Evolutionary conservation across 2,888 invertebrate genomes (phyloP).

Genomic region (Alloplasta piceator): DNA sequence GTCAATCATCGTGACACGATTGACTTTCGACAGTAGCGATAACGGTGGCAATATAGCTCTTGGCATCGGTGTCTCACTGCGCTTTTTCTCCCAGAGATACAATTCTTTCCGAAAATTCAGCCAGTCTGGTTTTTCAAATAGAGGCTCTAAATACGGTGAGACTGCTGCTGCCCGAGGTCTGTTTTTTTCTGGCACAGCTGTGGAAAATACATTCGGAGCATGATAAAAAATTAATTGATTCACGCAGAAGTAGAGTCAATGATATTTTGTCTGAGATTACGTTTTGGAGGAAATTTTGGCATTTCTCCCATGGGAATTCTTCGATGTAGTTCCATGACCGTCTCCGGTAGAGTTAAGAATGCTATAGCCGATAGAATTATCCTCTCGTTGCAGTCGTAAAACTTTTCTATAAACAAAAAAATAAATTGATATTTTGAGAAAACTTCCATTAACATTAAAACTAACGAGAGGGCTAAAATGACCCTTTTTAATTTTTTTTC

Average conservation of each 20-base stretch:
- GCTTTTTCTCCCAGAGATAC: conserved; percentile 71
- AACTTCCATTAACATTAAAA: too few relatives aligned
- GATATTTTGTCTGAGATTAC: conserved; percentile 68
- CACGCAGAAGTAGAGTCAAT: too few relatives aligned
- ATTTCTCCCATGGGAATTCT: conserved; percentile 72
- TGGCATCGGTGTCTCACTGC: conserved; percentile 70
- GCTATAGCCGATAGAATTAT: conserved; percentile 80
- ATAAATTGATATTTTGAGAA: not conserved
- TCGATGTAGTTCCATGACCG: conserved; percentile 74
- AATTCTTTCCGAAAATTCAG: conserved; percentile 66
- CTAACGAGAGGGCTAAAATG: too few relatives aligned
- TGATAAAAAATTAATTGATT: not conserved
- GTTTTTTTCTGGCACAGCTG: conserved; percentile 70
- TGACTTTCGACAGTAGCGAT: conserved; percentile 27
- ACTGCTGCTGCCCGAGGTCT: conserved; percentile 49
- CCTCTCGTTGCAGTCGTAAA: conserved; percentile 78
- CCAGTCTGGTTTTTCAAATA: conserved; percentile 70
- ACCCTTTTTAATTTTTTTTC: too few relatives aligned
- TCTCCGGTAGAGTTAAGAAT: conserved; percentile 78
- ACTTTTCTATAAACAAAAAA: conserved; percentile 70
- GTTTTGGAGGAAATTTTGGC: conserved; percentile 74
- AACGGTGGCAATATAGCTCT: conserved; percentile 70
- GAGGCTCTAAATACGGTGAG: conserved; percentile 74
- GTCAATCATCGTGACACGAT: not conserved
- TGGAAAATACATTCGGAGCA: conserved; percentile 37